phyloP scores from a whole-genome alignment of 2,797 vertebrate species.

The Eulemur albifrons region DNA sequence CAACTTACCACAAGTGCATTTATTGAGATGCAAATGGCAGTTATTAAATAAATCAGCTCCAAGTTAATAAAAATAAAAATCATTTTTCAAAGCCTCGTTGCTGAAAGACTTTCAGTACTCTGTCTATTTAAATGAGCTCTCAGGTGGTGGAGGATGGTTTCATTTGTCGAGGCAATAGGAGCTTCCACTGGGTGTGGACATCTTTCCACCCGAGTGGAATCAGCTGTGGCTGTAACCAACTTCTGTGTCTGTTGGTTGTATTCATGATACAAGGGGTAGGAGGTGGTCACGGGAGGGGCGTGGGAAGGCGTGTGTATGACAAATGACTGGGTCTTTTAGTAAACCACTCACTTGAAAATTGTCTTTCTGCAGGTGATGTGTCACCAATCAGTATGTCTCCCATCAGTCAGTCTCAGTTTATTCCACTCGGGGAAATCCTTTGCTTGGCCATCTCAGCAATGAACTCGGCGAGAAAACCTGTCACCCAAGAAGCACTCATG shows the following conservation, averaged over 20 bases:
- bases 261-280: not conserved
- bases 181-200: rapidly evolving
- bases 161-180: not conserved
- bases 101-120: not conserved
- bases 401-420: slow-evolving; percentile 99
- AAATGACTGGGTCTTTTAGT: slow-evolving; percentile 5
- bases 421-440: slow-evolving; percentile 98
- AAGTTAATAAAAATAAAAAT: not conserved
- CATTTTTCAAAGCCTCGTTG: not conserved
- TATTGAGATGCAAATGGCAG: not conserved
- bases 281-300: rapidly evolving
- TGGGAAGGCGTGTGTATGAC: not conserved
- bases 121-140: not conserved
- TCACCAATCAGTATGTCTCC: slow-evolving; percentile 99
- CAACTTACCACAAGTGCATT: not conserved
- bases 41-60: not conserved
- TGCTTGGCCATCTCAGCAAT: slow-evolving; percentile 99
- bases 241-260: not conserved
- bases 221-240: not conserved
- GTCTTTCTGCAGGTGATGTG: slow-evolving; percentile 95
- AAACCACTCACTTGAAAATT: slow-evolving; percentile 69
- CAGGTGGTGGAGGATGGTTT: not conserved
- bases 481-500: slow-evolving; percentile 97
- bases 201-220: not conserved
- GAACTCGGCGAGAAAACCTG: slow-evolving; percentile 97